A percentile compares a stretch with the other conserved stretches of the same genome.
phyloP scores from a whole-genome alignment of 2,888 invertebrate genomes.

The Agriopis leucophaearia region DNA sequence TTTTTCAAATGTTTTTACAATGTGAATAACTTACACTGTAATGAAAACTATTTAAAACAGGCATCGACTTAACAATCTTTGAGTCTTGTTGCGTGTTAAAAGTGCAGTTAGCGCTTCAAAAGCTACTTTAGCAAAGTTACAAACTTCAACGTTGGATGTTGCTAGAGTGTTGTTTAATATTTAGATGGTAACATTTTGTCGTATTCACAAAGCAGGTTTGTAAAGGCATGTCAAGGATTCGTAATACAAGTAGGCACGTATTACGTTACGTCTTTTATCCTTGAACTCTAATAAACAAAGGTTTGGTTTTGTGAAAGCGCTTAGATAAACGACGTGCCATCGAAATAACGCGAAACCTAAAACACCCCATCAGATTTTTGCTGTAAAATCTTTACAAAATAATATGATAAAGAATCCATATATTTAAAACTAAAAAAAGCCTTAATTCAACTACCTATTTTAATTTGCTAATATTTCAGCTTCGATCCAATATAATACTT shows the following conservation, averaged over 20 bases:
- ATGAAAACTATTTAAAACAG: not conserved
- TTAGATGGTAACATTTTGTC: conserved; percentile 52
- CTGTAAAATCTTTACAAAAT: no score
- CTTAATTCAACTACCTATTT: no score
- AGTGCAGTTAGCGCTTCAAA: conserved; percentile 50
- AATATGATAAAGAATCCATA: no score
- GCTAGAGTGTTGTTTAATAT: conserved; percentile 54
- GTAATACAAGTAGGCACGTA: not conserved
- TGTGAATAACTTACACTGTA: no score
- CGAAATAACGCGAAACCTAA: no score
- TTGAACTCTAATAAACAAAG: not conserved
- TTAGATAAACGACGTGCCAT: no score
- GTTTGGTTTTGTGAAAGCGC: no score
- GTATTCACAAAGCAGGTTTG: conserved; percentile 44
- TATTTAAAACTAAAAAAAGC: no score
- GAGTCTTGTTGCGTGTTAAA: conserved; percentile 27
- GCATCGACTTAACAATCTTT: conserved; percentile 4
- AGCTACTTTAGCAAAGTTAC: conserved; percentile 49
- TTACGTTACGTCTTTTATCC: not conserved
- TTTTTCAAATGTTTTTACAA: no score
- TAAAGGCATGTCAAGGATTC: not conserved
- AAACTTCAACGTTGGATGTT: conserved; percentile 44
- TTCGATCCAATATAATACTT: no score
- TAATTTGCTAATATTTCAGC: no score
- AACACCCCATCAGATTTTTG: no score